phyloP scores from a whole-genome alignment of 2,888 invertebrate genomes.

The Xylota sylvarum region DNA sequence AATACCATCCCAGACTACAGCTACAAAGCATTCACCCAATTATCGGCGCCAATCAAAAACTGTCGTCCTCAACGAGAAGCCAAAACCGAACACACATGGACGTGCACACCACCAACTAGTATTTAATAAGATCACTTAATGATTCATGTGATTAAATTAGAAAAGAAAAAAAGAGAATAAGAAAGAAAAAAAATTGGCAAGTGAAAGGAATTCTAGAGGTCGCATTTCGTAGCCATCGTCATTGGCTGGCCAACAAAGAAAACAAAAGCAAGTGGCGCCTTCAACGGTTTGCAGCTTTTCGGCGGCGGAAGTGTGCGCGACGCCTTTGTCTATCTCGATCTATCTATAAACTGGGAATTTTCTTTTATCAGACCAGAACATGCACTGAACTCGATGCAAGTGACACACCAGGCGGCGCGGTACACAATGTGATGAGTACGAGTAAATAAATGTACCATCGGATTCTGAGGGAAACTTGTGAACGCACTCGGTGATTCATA shows the following conservation, averaged over 20 bases:
- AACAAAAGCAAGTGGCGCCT: constrained; percentile 68
- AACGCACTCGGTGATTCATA: constrained; percentile 41
- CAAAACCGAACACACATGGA: constrained; percentile 5
- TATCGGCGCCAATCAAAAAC: constrained; percentile 60
- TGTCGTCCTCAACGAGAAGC: constrained; percentile 39
- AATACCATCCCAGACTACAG: constrained; percentile 28
- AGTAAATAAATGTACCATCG: constrained; percentile 38
- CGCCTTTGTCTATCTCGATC: constrained; percentile 51
- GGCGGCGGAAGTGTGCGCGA: constrained; percentile 55
- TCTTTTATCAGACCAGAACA: constrained; percentile 37
- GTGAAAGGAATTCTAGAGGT: constrained; percentile 63
- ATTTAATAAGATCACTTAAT: constrained; percentile 64
- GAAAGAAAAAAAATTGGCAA: constrained; percentile 52
- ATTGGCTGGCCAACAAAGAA: constrained; percentile 71
- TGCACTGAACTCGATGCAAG: constrained; percentile 45
- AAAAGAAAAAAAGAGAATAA: constrained; percentile 42
- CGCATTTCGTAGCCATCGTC: constrained; percentile 52
- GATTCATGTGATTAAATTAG: constrained; percentile 73
- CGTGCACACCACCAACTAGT: not conserved
- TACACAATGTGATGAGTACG: constrained; percentile 10
- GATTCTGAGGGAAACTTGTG: constrained; percentile 24
- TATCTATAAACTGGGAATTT: constrained; percentile 32
- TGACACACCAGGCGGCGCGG: constrained; percentile 21
- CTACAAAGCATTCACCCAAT: constrained; percentile 53
- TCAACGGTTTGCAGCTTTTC: constrained; percentile 27